Percentiles rank a stretch among this genome's conserved stretches.
These are phyloP conservation scores for Microcebus murinus DNA, from an alignment of 2,113 vertebrate genomes.

Conservation along the genomic window DNA sequence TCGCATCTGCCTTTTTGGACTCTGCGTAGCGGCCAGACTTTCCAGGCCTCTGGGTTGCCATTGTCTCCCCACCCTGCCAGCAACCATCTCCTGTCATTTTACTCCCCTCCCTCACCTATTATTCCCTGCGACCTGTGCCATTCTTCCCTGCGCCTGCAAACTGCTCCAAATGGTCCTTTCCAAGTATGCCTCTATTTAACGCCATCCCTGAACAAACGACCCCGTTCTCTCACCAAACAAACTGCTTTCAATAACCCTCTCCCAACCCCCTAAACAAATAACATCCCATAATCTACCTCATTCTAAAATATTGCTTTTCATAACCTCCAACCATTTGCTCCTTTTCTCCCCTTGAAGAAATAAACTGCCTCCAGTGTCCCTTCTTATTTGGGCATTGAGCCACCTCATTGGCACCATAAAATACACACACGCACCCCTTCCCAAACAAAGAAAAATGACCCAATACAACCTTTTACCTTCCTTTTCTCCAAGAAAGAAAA, in stretches of 20 bases:
- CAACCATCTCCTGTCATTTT: background rate
- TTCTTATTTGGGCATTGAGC: background rate
- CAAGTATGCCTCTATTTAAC: background rate
- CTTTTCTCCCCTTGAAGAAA: conserved; percentile 26
- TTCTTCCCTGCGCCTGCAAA: background rate
- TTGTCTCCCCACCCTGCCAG: background rate
- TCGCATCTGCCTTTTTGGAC: background rate
- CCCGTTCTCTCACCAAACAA: conserved; percentile 50
- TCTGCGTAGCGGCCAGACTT: background rate
- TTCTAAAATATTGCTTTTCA: conserved; percentile 67
- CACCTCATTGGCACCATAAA: conserved; percentile 13
- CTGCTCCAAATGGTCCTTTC: background rate
- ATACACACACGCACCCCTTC: background rate
- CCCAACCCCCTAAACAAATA: conserved; percentile 36
- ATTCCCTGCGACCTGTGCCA: background rate
- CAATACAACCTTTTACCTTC: background rate
- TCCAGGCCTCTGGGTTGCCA: background rate
- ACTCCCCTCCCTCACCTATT: background rate
- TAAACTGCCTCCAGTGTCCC: background rate
- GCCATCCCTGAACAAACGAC: background rate
- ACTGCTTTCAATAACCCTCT: conserved; percentile 44
- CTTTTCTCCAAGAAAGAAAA: conserved; percentile 38
- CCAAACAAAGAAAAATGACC: conserved; percentile 4
- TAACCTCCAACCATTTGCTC: conserved; percentile 57
- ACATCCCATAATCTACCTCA: background rate